Evolutionary conservation across 2,797 vertebrate species (phyloP).

Genomic region (Centropyge bicolor): DNA sequence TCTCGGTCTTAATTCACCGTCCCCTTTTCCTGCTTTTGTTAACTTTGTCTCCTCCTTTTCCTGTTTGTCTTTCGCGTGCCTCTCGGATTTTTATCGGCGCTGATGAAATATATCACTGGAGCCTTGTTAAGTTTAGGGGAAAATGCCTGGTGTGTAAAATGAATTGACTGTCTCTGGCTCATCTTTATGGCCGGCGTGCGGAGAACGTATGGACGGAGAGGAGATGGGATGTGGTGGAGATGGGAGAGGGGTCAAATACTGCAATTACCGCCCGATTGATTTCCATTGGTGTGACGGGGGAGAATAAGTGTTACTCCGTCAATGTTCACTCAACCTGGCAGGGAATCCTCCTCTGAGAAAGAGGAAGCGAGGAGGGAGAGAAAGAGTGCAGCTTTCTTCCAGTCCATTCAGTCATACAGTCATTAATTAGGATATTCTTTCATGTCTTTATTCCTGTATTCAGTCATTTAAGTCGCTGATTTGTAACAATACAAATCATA

Average conservation of each 20-base stretch:
- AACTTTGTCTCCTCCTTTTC: conserved; percentile 52
- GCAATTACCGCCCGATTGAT: conserved; percentile 86
- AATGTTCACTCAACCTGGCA: conserved; percentile 81
- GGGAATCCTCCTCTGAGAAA: conserved; percentile 66
- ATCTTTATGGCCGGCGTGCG: conserved; percentile 60
- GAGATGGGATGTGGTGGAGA: conserved; percentile 73
- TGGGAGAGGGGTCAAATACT: conserved; percentile 80
- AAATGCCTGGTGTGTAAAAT: conserved; percentile 62
- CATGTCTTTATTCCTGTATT: conserved; percentile 56
- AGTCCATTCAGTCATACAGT: conserved; percentile 52
- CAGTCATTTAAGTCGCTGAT: conserved; percentile 43
- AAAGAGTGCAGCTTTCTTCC: conserved; percentile 43
- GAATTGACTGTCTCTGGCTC: conserved; percentile 61
- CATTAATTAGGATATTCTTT: conserved; percentile 55
- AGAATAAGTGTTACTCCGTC: conserved; percentile 84
- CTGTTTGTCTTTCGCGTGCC: conserved; percentile 51
- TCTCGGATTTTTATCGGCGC: conserved; percentile 45
- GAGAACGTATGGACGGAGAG: conserved; percentile 61
- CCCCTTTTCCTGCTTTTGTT: conserved; percentile 53
- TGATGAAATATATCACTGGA: conserved; percentile 52
- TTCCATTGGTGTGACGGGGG: conserved; percentile 83
- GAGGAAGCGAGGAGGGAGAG: conserved; percentile 35
- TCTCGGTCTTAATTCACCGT: conserved; percentile 30
- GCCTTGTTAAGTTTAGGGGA: conserved; percentile 51
- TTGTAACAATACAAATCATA: conserved; percentile 11